Percentiles rank a stretch among this genome's conserved stretches.
Evolutionary conservation across 2,888 invertebrate genomes (phyloP).

Genomic region (Pristionchus fissidentatus): DNA sequence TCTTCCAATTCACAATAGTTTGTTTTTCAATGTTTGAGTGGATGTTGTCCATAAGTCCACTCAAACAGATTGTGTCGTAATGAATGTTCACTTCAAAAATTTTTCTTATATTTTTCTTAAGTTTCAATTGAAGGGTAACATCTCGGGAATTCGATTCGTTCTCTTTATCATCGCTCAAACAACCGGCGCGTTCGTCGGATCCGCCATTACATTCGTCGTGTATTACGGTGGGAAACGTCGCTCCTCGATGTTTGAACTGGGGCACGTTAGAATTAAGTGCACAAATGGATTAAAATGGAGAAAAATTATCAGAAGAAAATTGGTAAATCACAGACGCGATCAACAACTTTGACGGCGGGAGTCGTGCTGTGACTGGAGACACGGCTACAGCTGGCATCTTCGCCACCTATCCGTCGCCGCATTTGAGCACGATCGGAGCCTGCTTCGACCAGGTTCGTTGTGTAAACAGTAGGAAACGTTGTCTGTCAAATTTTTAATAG

Average conservation of each 20-base stretch:
- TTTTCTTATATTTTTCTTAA: no score
- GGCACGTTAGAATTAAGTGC: background rate
- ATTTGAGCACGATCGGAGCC: constrained; percentile 76
- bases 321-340: constrained; percentile 69
- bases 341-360: constrained; percentile 76
- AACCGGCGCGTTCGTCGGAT: constrained; percentile 79
- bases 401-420: constrained; percentile 78
- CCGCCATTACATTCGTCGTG: constrained; percentile 77
- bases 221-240: constrained; percentile 77
- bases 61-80: background rate
- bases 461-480: no score
- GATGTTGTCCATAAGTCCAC: background rate
- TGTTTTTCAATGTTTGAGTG: background rate
- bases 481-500: background rate
- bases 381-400: constrained; percentile 79
- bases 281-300: no score
- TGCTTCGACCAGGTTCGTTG: constrained; percentile 79
- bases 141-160: constrained; percentile 70
- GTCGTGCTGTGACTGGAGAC: constrained; percentile 73
- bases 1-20: constrained; percentile 22
- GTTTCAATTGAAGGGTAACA: constrained; percentile 51
- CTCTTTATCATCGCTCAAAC: constrained; percentile 79
- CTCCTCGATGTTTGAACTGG: background rate
- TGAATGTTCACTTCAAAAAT: background rate
- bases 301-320: background rate